Percentiles rank a stretch among this genome's conserved stretches.
Conservation (phyloP, 2,888 invertebrate genomes). For the Anthophora plumipes region DNA sequence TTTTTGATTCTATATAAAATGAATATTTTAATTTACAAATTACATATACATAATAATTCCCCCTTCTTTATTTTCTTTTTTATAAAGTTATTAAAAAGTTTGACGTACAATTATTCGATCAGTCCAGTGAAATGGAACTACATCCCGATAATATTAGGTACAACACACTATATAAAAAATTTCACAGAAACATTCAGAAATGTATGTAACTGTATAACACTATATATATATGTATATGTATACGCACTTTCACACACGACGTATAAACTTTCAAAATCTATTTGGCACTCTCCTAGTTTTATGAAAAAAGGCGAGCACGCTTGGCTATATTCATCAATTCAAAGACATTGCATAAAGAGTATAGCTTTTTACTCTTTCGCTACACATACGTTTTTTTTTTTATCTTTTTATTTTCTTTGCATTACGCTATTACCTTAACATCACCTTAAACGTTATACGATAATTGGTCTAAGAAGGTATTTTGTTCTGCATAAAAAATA, state of each 20-base stretch:
- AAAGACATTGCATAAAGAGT: slow-evolving; percentile 83
- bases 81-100: neutral
- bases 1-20: neutral
- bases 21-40: neutral
- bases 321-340: slow-evolving; percentile 82
- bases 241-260: slow-evolving; percentile 67
- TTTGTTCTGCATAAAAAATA: slow-evolving; percentile 66
- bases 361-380: slow-evolving; percentile 65
- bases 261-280: slow-evolving; percentile 82
- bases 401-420: no score
- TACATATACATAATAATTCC: neutral
- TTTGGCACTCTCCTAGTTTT: slow-evolving; percentile 80
- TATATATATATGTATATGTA: no score
- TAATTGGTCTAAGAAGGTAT: slow-evolving; percentile 73
- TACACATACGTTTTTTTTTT: slow-evolving; percentile 65
- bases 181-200: slow-evolving; percentile 52
- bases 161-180: slow-evolving; percentile 67
- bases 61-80: no score
- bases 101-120: slow-evolving; percentile 8
- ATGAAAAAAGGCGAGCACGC: slow-evolving; percentile 80
- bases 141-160: slow-evolving; percentile 38
- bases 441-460: slow-evolving; percentile 51
- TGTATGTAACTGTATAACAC: slow-evolving; percentile 45
- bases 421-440: slow-evolving; percentile 46
- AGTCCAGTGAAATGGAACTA: slow-evolving; percentile 34